Conservation (phyloP, 2,888 invertebrate species). For the Hyposoter didymator region DNA sequence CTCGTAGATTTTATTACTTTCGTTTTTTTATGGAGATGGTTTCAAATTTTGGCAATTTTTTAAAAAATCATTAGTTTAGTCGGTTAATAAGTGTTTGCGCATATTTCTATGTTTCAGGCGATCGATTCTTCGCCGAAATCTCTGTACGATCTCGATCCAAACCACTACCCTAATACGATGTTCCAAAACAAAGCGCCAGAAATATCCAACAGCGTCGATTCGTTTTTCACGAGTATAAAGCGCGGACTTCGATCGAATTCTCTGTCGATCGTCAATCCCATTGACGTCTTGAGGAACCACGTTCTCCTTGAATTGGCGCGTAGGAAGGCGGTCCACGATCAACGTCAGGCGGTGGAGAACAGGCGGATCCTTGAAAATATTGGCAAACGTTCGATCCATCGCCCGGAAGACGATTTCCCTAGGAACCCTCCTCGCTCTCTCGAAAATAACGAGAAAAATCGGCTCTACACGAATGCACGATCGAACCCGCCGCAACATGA, state of each 20-base stretch:
- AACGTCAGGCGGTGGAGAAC: constrained; percentile 90
- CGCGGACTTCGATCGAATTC: constrained; percentile 82
- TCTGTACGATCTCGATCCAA: constrained; percentile 45
- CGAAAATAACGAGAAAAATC: constrained; percentile 36
- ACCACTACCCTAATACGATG: constrained; percentile 33
- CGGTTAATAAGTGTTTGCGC: neutral
- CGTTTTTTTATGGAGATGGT: too few relatives aligned
- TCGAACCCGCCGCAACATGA: neutral
- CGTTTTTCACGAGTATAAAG: constrained; percentile 62
- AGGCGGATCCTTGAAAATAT: constrained; percentile 90
- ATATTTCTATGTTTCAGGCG: constrained; percentile 42
- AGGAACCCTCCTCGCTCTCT: constrained; percentile 15
- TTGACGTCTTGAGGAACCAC: constrained; percentile 94
- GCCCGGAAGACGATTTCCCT: constrained; percentile 42
- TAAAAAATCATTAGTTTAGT: neutral
- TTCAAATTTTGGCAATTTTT: neutral
- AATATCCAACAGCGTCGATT: constrained; percentile 69
- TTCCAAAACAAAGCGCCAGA: constrained; percentile 75
- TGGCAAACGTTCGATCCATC: constrained; percentile 87
- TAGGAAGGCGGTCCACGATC: constrained; percentile 91
- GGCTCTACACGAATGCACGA: constrained; percentile 40
- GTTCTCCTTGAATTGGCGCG: constrained; percentile 93
- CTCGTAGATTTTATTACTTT: too few relatives aligned
- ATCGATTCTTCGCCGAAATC: constrained; percentile 41
- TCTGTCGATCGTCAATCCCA: constrained; percentile 93